A percentile compares a stretch with the other conserved stretches of the same genome.
These are phyloP conservation scores for Numenius phaeopus DNA, from an alignment of 2,797 vertebrate genomes.

Conservation along the genomic window DNA sequence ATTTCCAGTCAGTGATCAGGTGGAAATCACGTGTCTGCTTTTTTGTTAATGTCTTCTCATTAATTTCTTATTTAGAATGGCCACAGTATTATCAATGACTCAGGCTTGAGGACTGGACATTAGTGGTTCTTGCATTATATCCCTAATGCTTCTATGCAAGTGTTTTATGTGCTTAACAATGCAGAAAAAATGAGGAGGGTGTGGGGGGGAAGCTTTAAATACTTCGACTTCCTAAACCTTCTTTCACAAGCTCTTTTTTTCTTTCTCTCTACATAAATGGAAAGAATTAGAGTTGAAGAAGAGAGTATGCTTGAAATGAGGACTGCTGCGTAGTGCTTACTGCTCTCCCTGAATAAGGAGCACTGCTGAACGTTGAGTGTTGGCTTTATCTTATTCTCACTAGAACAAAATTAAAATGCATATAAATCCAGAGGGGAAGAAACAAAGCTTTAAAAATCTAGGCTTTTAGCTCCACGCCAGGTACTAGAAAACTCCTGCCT, in stretches of 20 bases:
- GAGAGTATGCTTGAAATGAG: not conserved
- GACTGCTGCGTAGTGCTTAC: not conserved
- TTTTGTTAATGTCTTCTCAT: not conserved
- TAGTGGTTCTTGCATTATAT: accelerated
- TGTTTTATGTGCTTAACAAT: not conserved
- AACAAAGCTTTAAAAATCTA: not conserved
- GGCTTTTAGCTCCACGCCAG: not conserved
- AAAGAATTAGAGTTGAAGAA: not conserved
- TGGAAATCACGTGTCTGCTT: not conserved
- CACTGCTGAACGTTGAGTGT: not conserved
- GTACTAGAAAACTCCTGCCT: not conserved
- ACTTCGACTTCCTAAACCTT: not conserved
- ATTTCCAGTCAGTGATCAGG: not conserved
- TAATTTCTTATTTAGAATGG: not conserved
- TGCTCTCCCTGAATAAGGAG: not conserved
- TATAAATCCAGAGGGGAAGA: not conserved
- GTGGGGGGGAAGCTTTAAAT: not conserved
- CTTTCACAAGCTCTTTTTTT: not conserved
- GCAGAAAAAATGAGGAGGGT: not conserved
- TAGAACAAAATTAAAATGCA: not conserved
- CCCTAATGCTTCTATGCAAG: not conserved
- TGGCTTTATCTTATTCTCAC: not conserved
- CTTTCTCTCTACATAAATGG: accelerated
- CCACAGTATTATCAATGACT: not conserved
- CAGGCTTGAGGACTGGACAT: not conserved